A percentile compares a stretch with the other conserved stretches of the same genome.
Evolutionary conservation across 2,888 invertebrate species (phyloP).

Genomic region (Drosophila melanosoma): DNA sequence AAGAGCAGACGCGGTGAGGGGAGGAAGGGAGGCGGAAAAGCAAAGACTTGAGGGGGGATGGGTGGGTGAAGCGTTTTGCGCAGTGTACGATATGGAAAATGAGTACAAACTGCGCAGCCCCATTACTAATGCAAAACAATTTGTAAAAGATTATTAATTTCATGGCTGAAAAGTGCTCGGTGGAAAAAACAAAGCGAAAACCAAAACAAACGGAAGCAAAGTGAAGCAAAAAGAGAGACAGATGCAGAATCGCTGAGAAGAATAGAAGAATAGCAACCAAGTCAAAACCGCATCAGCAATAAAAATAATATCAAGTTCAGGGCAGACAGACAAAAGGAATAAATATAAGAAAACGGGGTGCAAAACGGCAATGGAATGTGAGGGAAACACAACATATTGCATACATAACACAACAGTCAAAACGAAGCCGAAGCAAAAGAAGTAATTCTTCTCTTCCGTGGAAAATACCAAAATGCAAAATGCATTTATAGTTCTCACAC

Average conservation of each 20-base stretch:
- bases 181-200: conserved; percentile 16
- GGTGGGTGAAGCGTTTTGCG: conserved; percentile 26
- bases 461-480: conserved; percentile 38
- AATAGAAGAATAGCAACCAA: conserved; percentile 11
- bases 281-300: conserved; percentile 15
- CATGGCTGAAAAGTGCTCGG: conserved; percentile 56
- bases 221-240: conserved; percentile 7
- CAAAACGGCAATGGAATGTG: conserved; percentile 23
- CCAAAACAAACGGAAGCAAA: conserved; percentile 23
- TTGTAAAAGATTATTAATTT: conserved; percentile 68
- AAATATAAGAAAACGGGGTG: neutral
- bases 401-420: conserved; percentile 18
- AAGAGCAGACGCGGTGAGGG: neutral
- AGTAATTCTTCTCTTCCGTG: conserved; percentile 1
- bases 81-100: conserved; percentile 31
- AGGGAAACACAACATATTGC: conserved; percentile 13
- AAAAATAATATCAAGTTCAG: conserved; percentile 58
- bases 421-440: conserved; percentile 14
- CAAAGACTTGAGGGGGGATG: neutral
- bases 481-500: conserved; percentile 42
- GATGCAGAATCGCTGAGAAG: neutral
- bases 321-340: conserved; percentile 24
- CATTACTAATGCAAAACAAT: conserved; percentile 73
- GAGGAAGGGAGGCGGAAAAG: neutral
- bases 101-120: conserved; percentile 64